These are phyloP conservation scores for Potamilus streckersoni DNA, from an alignment of 1,140 invertebrate genomes.

Conservation along the genomic window DNA sequence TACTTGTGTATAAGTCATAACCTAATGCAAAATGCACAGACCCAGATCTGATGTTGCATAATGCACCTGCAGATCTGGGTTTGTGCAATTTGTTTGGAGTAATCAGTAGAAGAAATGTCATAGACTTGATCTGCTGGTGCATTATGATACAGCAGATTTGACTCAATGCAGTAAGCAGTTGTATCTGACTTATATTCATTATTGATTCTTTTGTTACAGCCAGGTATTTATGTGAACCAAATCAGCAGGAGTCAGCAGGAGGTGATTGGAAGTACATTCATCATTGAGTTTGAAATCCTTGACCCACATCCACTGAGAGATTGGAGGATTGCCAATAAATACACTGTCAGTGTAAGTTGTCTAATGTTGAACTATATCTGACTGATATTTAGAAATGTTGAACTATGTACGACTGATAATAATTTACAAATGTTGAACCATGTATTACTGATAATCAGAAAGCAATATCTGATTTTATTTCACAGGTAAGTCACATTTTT, in stretches of 20 bases:
- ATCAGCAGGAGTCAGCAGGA: constrained; percentile 40
- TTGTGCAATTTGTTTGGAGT: no score
- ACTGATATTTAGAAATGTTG: background rate
- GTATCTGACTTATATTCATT: background rate
- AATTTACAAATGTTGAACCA: background rate
- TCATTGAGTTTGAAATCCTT: constrained; percentile 39
- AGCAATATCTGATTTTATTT: background rate
- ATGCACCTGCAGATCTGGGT: no score
- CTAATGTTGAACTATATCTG: background rate
- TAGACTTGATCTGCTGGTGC: no score
- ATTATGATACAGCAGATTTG: no score
- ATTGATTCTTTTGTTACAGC: constrained; percentile 23
- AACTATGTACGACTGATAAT: background rate
- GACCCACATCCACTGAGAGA: constrained; percentile 26
- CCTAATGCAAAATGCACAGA: background rate
- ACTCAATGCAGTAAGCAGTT: no score
- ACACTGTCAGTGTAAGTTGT: constrained; percentile 21
- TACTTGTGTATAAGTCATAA: background rate
- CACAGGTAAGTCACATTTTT: no score
- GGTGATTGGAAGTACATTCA: constrained; percentile 53
- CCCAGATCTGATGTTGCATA: background rate
- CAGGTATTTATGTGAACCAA: constrained; percentile 37
- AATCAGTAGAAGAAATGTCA: no score
- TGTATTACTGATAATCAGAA: background rate
- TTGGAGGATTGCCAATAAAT: constrained; percentile 11